Conservation (phyloP, 2,888 invertebrate species). For the Acrocera orbiculus region DNA sequence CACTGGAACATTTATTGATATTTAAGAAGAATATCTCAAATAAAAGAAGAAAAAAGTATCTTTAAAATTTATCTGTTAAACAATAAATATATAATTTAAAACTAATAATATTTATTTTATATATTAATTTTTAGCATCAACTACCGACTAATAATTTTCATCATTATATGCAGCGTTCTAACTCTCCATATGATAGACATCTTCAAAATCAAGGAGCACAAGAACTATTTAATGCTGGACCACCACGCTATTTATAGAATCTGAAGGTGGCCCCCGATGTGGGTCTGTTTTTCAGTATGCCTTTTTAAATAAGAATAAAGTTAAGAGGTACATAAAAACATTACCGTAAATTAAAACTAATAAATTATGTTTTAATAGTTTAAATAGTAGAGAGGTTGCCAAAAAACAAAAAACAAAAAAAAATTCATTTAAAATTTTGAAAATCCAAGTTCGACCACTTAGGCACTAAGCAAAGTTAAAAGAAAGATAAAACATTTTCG, state of each 20-base stretch:
- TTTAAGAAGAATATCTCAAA: too few species aligned
- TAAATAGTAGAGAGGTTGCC: too few species aligned
- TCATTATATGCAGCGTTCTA: constrained; percentile 29
- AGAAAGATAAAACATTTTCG: too few species aligned
- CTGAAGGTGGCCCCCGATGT: constrained; percentile 30
- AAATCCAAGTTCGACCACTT: too few species aligned
- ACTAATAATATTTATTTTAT: neutral
- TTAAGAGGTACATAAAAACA: too few species aligned
- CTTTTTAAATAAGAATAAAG: constrained; percentile 23
- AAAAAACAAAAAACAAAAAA: too few species aligned
- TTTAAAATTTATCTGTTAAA: neutral
- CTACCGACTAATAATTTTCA: constrained; percentile 27
- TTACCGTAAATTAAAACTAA: too few species aligned
- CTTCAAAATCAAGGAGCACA: constrained; percentile 26
- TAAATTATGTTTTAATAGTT: too few species aligned
- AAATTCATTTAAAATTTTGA: too few species aligned
- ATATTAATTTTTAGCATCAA: constrained; percentile 21
- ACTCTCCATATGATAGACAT: constrained; percentile 28
- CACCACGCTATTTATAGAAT: constrained; percentile 32
- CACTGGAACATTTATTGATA: too few species aligned
- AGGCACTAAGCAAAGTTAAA: too few species aligned
- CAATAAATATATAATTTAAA: neutral
- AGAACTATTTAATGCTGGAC: constrained; percentile 29
- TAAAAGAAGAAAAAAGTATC: neutral
- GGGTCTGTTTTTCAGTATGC: constrained; percentile 31